Conservation (phyloP, 2,797 vertebrate genomes). For the Crypturellus tataupa region DNA sequence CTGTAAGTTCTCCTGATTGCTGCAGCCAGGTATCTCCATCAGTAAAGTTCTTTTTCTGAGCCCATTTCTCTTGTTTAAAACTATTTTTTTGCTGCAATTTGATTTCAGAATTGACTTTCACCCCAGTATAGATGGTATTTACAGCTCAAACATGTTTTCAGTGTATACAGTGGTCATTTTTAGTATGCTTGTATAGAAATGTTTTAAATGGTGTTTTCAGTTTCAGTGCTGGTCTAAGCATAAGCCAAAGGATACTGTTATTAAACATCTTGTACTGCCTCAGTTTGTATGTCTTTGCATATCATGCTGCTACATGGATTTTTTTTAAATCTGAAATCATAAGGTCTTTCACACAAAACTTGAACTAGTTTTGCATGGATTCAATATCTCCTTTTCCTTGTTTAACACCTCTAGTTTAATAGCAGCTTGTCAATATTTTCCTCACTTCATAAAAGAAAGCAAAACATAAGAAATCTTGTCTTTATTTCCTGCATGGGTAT, state of each 20-base stretch:
- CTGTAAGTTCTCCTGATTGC: slow-evolving; percentile 4
- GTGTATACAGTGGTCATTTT: slow-evolving; percentile 5
- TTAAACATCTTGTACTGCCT: slow-evolving; percentile 2
- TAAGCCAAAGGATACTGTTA: slow-evolving; percentile 9
- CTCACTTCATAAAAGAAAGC: neutral
- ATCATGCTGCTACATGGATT: neutral
- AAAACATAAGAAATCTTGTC: neutral
- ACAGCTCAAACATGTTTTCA: neutral
- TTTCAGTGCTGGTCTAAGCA: neutral
- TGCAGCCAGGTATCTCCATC: neutral
- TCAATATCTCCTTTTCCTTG: neutral
- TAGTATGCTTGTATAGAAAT: slow-evolving; percentile 15
- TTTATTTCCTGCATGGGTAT: neutral
- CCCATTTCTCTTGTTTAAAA: slow-evolving; percentile 19
- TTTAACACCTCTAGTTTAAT: neutral
- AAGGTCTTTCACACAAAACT: neutral
- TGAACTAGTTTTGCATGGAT: neutral
- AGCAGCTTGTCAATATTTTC: neutral
- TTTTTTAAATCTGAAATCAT: neutral
- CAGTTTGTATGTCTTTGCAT: neutral
- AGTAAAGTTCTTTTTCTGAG: slow-evolving; percentile 11
- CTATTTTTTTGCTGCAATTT: slow-evolving; percentile 10
- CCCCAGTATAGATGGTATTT: neutral
- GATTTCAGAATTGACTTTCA: slow-evolving; percentile 52
- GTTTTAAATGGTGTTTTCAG: slow-evolving; percentile 51